Base-by-base conservation (phyloP, 2,113 vertebrate genomes). In the Grammomys surdaster region DNA sequence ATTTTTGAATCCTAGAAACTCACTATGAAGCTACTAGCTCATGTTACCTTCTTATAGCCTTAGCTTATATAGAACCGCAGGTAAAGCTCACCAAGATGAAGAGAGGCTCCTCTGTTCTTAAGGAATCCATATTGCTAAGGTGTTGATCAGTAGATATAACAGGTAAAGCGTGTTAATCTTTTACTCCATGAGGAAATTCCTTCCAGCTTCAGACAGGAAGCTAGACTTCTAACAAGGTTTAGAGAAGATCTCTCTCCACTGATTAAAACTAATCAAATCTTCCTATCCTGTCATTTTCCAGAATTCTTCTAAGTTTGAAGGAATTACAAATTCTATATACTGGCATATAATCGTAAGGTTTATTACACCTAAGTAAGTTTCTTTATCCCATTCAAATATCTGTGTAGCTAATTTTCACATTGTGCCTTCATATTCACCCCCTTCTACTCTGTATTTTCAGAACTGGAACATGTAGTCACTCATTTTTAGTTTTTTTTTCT, bases 201-300 rank as follows among this genome's bases (percentile, higher is more conserved):
- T 82, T 85, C 20, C 48, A 54, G 17, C 31, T 93, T 82, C 60
- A 40, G 43, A 63, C 75, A 81, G 82, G 36, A 97, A 95, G 72
- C 85, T 0, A 54, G 60, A 90, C 33, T 90, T 94, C 54, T 8
- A 72, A 14, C 12, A 16, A 67, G 28, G 89, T 89, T 69, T 65
- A 91, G 33, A 72, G 65, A 19, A 77, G 76, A 77, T 16, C 36
- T 22, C 33, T 67, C 33, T 89, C 28, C 33, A 26, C 31, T n/a
- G 19, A 86, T 26, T 54, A 43, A 14, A 78, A 82, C 58, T 72
- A 89, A 89, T 43, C 63, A 84, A 78, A 12, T 90, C 33, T 92
- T 84, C 73, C 67, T 60, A 17, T 78, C 43, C 72, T 69, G 70
- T 28, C 36, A 63, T 63, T 75, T 75, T 88, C 24, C 70, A 95